Evolutionary conservation across 2,888 invertebrate species (phyloP).

Genomic region (Unio pictorum): DNA sequence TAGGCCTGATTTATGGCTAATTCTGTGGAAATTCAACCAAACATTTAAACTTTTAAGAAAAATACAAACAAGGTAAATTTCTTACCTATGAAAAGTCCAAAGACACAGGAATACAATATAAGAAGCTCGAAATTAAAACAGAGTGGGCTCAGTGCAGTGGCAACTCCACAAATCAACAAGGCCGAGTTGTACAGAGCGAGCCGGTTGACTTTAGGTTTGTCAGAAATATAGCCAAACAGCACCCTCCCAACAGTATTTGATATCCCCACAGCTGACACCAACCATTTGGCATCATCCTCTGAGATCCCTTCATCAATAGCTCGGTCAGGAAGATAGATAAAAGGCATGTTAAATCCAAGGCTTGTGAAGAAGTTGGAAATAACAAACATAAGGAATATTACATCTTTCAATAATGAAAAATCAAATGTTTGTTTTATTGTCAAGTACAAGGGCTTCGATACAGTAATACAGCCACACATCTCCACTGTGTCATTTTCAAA

Average conservation of each 20-base stretch:
- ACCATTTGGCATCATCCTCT: slow-evolving; percentile 76
- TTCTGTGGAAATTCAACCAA: not conserved
- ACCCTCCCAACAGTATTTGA: slow-evolving; percentile 94
- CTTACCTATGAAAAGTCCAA: slow-evolving; percentile 69
- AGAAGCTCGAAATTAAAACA: slow-evolving; percentile 83
- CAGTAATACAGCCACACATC: slow-evolving; percentile 46
- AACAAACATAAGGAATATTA: slow-evolving; percentile 89
- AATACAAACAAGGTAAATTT: not conserved
- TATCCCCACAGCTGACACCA: slow-evolving; percentile 91
- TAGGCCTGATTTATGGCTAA: not conserved
- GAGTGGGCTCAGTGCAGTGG: slow-evolving; percentile 85
- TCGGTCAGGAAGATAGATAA: slow-evolving; percentile 85
- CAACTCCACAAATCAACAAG: slow-evolving; percentile 88
- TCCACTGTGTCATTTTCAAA: slow-evolving; percentile 53
- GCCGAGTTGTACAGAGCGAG: slow-evolving; percentile 91
- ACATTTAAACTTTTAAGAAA: not conserved
- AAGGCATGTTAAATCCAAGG: slow-evolving; percentile 94
- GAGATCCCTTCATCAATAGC: slow-evolving; percentile 73
- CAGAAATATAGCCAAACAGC: slow-evolving; percentile 72
- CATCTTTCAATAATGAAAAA: slow-evolving; percentile 85
- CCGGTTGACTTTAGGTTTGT: slow-evolving; percentile 84
- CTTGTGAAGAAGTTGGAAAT: slow-evolving; percentile 93
- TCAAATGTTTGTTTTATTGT: slow-evolving; percentile 82
- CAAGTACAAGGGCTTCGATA: slow-evolving; percentile 46
- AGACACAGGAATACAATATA: slow-evolving; percentile 79